phyloP scores from a whole-genome alignment of 1,140 invertebrate genomes.

The Dendrolimus kikuchii region DNA sequence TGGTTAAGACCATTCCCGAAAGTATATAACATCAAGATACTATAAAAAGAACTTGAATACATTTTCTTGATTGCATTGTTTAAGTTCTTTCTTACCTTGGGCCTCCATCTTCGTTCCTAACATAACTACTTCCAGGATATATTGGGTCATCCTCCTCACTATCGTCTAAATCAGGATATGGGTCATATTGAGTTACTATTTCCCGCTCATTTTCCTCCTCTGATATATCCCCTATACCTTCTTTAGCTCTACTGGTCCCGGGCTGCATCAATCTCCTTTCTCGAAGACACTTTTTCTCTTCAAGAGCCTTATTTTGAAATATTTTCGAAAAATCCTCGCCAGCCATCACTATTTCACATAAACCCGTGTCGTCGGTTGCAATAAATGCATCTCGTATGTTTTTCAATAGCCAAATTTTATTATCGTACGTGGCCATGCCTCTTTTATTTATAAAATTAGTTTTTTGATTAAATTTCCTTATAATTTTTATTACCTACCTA shows the following conservation, averaged over 20 bases:
- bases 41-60: no score
- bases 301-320: conserved; percentile 66
- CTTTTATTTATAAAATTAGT: conserved; percentile 11
- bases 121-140: conserved; percentile 35
- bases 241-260: conserved; percentile 69
- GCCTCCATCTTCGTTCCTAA: conserved; percentile 81
- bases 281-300: conserved; percentile 44
- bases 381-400: conserved; percentile 96
- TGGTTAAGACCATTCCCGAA: no score
- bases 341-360: conserved; percentile 84
- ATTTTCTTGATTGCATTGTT: no score
- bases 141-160: conserved; percentile 84
- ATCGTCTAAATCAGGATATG: conserved; percentile 83
- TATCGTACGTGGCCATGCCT: conserved; percentile 92
- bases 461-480: not conserved
- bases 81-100: conserved; percentile 58
- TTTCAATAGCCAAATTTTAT: conserved; percentile 92
- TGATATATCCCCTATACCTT: conserved; percentile 78
- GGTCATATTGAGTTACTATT: conserved; percentile 74
- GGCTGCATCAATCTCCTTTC: conserved; percentile 49
- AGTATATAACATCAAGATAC: no score
- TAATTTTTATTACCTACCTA: no score
- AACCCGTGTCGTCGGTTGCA: conserved; percentile 94
- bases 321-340: conserved; percentile 83
- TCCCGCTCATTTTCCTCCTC: conserved; percentile 74